Evolutionary conservation across 2,888 invertebrate species (phyloP).

Genomic region (Idaea biselata): DNA sequence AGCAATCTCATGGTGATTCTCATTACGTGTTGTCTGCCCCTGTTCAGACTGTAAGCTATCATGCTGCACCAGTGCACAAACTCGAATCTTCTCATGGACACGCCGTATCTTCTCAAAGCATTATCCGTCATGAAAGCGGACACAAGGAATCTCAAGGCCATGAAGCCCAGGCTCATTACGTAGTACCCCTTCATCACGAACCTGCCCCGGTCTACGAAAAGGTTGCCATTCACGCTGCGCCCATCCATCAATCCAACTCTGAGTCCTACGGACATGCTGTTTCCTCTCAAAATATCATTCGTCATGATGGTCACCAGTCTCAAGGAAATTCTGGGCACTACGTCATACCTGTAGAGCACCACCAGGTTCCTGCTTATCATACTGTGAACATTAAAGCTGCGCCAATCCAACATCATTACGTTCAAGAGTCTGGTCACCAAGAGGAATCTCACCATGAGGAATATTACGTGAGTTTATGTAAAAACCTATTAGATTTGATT

Average conservation of each 20-base stretch:
- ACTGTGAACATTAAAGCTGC: slow-evolving; percentile 32
- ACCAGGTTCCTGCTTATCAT: slow-evolving; percentile 38
- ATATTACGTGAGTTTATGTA: slow-evolving; percentile 47
- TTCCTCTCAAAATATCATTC: slow-evolving; percentile 35
- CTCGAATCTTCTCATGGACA: slow-evolving; percentile 16
- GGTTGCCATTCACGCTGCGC: slow-evolving; percentile 15
- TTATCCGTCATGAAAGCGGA: slow-evolving; percentile 37
- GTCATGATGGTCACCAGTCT: slow-evolving; percentile 30
- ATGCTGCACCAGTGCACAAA: slow-evolving; percentile 10
- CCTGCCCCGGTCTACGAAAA: slow-evolving; percentile 8
- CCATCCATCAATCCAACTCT: slow-evolving; percentile 12
- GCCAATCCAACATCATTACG: slow-evolving; percentile 34
- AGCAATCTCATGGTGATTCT: slow-evolving; percentile 19
- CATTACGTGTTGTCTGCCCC: slow-evolving; percentile 23
- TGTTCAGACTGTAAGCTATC: slow-evolving; percentile 20
- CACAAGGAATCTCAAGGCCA: slow-evolving; percentile 21
- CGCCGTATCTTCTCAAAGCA: slow-evolving; percentile 30
- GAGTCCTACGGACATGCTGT: slow-evolving; percentile 27
- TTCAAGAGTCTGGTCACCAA: slow-evolving; percentile 24
- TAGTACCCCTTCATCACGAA: slow-evolving; percentile 10
- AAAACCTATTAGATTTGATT: not conserved
- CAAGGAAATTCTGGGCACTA: slow-evolving; percentile 26
- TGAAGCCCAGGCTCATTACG: slow-evolving; percentile 19
- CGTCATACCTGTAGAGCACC: slow-evolving; percentile 33
- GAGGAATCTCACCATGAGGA: slow-evolving; percentile 41